Percentiles rank a stretch among this genome's conserved stretches.
These are phyloP conservation scores for Drosophila mimetica DNA, from an alignment of 2,888 invertebrate genomes.

Conservation along the genomic window DNA sequence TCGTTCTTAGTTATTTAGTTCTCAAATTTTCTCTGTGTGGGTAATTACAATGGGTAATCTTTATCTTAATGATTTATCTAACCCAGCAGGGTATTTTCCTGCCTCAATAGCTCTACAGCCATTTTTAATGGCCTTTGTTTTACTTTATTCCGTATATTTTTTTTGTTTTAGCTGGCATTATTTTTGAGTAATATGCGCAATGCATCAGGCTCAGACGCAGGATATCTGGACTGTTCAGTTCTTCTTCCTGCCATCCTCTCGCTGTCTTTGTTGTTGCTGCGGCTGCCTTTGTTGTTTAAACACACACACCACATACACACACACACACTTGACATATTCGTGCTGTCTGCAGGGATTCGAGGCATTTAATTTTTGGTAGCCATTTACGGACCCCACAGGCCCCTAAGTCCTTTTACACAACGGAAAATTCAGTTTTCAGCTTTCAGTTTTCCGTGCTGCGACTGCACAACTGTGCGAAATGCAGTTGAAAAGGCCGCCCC, in stretches of 20 bases:
- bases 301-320: constrained; percentile 24
- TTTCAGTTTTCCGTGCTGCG: constrained; percentile 21
- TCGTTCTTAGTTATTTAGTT: no score
- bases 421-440: constrained; percentile 16
- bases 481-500: constrained; percentile 19
- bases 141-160: constrained; percentile 43
- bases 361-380: constrained; percentile 65
- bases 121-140: constrained; percentile 5
- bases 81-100: constrained; percentile 16
- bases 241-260: not conserved
- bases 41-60: no score
- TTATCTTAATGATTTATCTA: no score
- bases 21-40: no score
- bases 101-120: not conserved
- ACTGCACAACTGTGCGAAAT: constrained; percentile 11
- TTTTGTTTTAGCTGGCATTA: constrained; percentile 52
- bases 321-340: constrained; percentile 64
- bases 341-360: constrained; percentile 58
- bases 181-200: constrained; percentile 76
- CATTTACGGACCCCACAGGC: constrained; percentile 46
- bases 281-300: constrained; percentile 47
- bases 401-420: constrained; percentile 41
- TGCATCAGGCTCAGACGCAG: constrained; percentile 66
- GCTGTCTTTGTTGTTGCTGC: constrained; percentile 36
- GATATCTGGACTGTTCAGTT: constrained; percentile 15